Evolutionary conservation across 2,113 vertebrate species (phyloP), one percentile per base, ranked within the genome.

Genomic region (Eonycteris spelaea): DNA sequence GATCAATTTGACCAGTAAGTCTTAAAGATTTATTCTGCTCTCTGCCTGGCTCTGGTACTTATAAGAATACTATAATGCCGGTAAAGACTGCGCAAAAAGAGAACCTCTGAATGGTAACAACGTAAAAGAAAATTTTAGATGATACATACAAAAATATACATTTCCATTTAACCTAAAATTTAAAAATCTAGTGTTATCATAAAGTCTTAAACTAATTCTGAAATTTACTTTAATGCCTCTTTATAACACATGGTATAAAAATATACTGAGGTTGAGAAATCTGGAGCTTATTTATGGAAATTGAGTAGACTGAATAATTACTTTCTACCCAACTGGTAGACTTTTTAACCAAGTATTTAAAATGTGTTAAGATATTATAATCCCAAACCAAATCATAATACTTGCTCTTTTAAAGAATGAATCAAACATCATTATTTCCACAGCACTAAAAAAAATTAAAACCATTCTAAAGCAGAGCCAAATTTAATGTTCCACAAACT

Each of bases 181-280:
- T 48, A 79, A 88, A 94, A 90, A 59, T 59, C 3, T 38, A 18
- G 73, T 94, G 15, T 83, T 61, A 82, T 78, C 33, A 77, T 61
- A 16, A 71, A 88, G 7, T 94, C 48, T 63, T 71, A 79, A 38
- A 70, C 67, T 35, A 83, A 35, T 61, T 40, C 51, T 94, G 19
- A 77, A 79, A 51, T 35, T n/a, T 79, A 74, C 77, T 92, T 90
- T 33, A 96, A 86, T 86, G 24, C 16, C n/a, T 95, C 43, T 94
- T 83, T 70, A 65, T 55, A 90, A 93, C 59, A 59, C 2, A 61
- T 24, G 48, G 13, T 28, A 88, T 79, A 15, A 87, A 92, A 94
- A 43, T 43, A 51, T 18, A 78, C 4, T 40, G 4, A 93, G 6
- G 13, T 77, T 93, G 75, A 91, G 45, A 96, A 94, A 78, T 73